phyloP scores from a whole-genome alignment of 37 sponge, comb jelly and placozoan species.

The Beroe forskalii region DNA sequence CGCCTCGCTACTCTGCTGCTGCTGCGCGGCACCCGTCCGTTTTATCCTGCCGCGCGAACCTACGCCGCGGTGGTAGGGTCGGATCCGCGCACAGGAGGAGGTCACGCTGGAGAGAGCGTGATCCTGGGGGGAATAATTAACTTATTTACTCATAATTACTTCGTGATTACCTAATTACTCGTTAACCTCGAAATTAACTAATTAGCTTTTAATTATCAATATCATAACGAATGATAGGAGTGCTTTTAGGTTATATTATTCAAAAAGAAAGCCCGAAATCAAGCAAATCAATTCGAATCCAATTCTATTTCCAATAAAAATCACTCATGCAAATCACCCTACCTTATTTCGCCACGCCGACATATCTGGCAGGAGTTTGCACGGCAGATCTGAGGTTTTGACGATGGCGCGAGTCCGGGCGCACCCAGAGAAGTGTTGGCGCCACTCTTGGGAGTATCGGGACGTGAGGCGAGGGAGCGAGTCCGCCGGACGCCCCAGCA shows the following conservation, averaged over 20 bases:
- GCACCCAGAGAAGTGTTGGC: conserved; percentile 45
- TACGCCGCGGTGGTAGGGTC: conserved; percentile 50
- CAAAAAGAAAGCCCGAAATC: too few relatives aligned
- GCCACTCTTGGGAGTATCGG: conserved; percentile 42
- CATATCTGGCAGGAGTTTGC: conserved; percentile 16
- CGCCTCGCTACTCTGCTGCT: too few relatives aligned
- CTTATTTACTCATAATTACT: too few relatives aligned
- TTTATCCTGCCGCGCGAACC: background rate
- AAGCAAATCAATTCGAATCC: too few relatives aligned
- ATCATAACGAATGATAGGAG: too few relatives aligned
- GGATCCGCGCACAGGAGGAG: conserved; percentile 4
- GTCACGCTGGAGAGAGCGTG: background rate
- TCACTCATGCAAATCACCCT: too few relatives aligned
- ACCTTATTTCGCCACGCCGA: conserved; percentile 29
- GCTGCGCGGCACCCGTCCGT: conserved; percentile 19
- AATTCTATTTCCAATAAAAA: too few relatives aligned
- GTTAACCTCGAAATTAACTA: too few relatives aligned
- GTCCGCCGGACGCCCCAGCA: conserved; percentile 51
- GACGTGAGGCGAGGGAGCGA: background rate
- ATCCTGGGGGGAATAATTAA: too few relatives aligned
- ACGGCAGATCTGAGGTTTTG: conserved; percentile 30
- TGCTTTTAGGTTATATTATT: too few relatives aligned
- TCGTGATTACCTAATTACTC: too few relatives aligned
- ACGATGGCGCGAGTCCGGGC: conserved; percentile 50
- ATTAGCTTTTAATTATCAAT: too few relatives aligned